Percentiles rank a stretch among this genome's conserved stretches.
Conservation (phyloP, 2,888 invertebrate species). For the Lacanobia wlatinum region DNA sequence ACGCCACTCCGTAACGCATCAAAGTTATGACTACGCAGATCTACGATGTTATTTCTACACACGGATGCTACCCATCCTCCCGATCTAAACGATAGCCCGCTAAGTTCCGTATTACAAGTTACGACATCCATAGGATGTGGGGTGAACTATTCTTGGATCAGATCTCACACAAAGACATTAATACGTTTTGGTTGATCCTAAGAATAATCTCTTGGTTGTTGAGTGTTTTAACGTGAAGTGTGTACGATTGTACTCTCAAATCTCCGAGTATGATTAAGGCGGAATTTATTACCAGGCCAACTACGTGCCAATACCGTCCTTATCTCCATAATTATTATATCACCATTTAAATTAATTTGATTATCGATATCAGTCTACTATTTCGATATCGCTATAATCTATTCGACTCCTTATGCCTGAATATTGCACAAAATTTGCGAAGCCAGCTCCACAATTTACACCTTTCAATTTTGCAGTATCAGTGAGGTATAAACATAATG, state of each 20-base stretch:
- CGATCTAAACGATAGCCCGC: slow-evolving; percentile 33
- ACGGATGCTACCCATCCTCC: slow-evolving; percentile 38
- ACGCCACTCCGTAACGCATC: neutral
- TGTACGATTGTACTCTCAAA: slow-evolving; percentile 9
- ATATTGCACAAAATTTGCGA: neutral
- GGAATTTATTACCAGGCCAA: neutral
- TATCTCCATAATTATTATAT: slow-evolving; percentile 39
- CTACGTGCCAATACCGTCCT: neutral
- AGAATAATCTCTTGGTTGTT: slow-evolving; percentile 4
- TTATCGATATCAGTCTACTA: slow-evolving; percentile 9
- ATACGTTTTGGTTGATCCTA: slow-evolving; percentile 16
- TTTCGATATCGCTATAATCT: slow-evolving; percentile 22
- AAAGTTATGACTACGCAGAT: slow-evolving; percentile 2
- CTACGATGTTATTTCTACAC: slow-evolving; percentile 10
- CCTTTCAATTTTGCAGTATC: slow-evolving; percentile 19
- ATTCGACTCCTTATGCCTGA: neutral
- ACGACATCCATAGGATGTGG: slow-evolving; percentile 53
- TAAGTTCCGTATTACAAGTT: slow-evolving; percentile 37
- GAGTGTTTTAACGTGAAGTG: slow-evolving; percentile 18
- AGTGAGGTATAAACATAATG: slow-evolving; percentile 18
- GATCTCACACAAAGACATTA: slow-evolving; percentile 30
- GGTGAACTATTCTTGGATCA: slow-evolving; percentile 50
- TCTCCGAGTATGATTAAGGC: neutral
- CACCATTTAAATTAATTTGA: slow-evolving; percentile 30
- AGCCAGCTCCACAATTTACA: neutral